Evolutionary conservation across 1,140 invertebrate genomes (phyloP).

Genomic region (Cyclargus thomasi): DNA sequence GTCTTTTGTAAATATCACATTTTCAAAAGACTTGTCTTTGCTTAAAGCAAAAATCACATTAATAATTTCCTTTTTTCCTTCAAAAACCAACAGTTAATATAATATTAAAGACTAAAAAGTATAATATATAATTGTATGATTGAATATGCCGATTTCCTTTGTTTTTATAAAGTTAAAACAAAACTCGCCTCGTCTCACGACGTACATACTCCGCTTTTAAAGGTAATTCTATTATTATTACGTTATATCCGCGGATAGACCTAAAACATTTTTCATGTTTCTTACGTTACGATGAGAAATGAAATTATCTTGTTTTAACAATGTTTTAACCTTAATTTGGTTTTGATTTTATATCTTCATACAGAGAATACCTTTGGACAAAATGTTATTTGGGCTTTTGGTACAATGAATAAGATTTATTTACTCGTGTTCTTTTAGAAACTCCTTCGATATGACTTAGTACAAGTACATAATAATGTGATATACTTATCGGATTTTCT

Average conservation of each 20-base stretch:
- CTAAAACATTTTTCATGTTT: constrained; percentile 10
- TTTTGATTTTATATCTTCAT: not conserved
- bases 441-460: no score
- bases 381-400: no score
- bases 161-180: constrained; percentile 2
- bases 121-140: not conserved
- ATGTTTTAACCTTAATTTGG: constrained; percentile 1
- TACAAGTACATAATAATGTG: no score
- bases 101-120: not conserved
- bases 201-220: not conserved
- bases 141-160: not conserved
- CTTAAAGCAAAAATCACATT: not conserved
- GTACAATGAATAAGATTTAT: no score
- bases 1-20: no score
- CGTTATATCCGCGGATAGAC: constrained; percentile 4
- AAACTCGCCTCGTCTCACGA: not conserved
- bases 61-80: not conserved
- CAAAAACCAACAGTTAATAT: not conserved
- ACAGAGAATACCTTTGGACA: no score
- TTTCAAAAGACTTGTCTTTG: no score
- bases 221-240: constrained; percentile 15
- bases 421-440: no score
- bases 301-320: not conserved
- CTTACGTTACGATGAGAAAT: not conserved
- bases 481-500: no score